Evolutionary conservation across 2,797 vertebrate genomes (phyloP).

Genomic region (Vultur gryphus): DNA sequence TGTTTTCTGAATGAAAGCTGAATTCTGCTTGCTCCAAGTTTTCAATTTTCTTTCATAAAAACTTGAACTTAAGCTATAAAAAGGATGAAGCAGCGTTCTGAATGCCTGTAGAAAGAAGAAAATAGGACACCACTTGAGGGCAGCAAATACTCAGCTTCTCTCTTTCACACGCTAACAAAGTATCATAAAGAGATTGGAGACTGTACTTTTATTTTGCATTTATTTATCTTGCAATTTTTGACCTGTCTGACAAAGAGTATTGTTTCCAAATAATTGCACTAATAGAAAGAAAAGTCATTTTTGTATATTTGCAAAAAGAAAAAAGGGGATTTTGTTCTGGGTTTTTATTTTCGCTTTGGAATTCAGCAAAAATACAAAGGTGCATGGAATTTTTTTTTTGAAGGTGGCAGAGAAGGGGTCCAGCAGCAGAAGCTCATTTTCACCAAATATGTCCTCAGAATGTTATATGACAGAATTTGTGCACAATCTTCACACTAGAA

Average conservation of each 20-base stretch:
- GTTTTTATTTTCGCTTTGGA: background rate
- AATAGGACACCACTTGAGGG: slow-evolving; percentile 51
- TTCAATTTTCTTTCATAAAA: background rate
- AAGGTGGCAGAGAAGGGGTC: background rate
- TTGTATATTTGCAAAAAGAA: background rate
- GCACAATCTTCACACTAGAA: background rate
- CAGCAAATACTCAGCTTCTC: slow-evolving; percentile 59
- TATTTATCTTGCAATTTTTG: background rate
- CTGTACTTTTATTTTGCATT: background rate
- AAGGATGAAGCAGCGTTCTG: background rate
- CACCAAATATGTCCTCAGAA: background rate
- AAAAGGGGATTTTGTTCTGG: background rate
- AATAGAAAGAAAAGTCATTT: background rate
- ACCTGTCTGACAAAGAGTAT: background rate
- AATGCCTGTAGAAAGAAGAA: background rate
- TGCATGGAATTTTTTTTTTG: background rate
- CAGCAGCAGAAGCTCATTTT: background rate
- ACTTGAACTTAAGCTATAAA: background rate
- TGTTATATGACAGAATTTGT: background rate
- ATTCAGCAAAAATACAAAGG: background rate
- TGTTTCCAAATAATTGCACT: background rate
- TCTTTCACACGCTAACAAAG: background rate
- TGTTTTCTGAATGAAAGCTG: background rate
- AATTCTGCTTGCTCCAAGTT: background rate
- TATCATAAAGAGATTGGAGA: background rate